Conservation (phyloP, 2,113 vertebrate genomes). For the Hucho hucho region DNA sequence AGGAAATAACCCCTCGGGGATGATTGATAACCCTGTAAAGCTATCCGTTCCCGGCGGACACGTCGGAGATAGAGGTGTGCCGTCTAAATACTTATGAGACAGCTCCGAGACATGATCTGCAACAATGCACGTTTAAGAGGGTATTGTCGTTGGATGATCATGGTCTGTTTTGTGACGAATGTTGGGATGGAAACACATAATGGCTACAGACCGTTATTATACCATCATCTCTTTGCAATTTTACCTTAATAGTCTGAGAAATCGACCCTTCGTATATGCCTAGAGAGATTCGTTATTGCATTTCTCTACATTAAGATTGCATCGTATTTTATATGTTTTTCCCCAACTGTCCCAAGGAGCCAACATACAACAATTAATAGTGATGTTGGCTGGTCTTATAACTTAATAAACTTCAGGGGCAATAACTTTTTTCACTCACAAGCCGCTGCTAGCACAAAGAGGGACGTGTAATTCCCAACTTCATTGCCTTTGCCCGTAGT, state of each 20-base stretch:
- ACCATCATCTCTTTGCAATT: constrained; percentile 54
- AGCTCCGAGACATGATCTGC: constrained; percentile 5
- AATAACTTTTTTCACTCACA: constrained; percentile 63
- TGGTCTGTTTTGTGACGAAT: no score
- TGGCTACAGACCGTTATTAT: constrained; percentile 2
- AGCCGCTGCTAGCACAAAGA: constrained; percentile 63
- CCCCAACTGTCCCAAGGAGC: constrained; percentile 53
- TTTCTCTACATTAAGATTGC: constrained; percentile 38
- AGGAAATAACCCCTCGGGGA: constrained; percentile 29
- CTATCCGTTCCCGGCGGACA: constrained; percentile 32
- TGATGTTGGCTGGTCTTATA: constrained; percentile 43
- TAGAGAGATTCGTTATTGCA: constrained; percentile 61
- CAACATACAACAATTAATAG: constrained; percentile 59
- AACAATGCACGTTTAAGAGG: constrained; percentile 10
- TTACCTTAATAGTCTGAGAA: constrained; percentile 62
- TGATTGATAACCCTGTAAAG: constrained; percentile 47
- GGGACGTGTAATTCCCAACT: constrained; percentile 60
- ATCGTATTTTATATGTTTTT: constrained; percentile 57
- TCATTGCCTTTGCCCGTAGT: constrained; percentile 59
- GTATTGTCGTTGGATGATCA: background rate
- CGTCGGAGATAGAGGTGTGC: constrained; percentile 22
- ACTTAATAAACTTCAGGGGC: constrained; percentile 72
- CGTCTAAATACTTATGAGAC: constrained; percentile 10
- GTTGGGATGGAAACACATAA: no score
- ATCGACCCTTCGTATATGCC: constrained; percentile 64